Evolutionary conservation across 2,888 invertebrate species (phyloP).

Genomic region (Calameuta pallipes): DNA sequence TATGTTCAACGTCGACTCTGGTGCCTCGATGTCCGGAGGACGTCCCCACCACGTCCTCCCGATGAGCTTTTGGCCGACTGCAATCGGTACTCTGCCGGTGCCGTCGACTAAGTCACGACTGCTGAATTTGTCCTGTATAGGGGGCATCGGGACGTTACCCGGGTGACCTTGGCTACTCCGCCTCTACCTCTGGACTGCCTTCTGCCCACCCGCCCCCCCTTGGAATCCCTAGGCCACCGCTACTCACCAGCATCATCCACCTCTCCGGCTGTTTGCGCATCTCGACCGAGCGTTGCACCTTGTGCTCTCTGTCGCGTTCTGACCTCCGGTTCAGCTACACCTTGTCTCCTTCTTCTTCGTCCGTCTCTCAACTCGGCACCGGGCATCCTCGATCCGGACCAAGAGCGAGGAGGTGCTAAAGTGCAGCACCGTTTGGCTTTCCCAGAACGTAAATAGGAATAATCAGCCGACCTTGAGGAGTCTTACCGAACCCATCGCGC

Average conservation of each 20-base stretch:
- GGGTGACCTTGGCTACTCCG: slow-evolving; percentile 63
- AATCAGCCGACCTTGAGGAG: background rate
- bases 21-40: background rate
- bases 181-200: slow-evolving; percentile 19
- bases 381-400: slow-evolving; percentile 13
- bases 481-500: background rate
- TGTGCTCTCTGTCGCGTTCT: slow-evolving; percentile 52
- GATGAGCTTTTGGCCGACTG: slow-evolving; percentile 41
- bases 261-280: slow-evolving; percentile 59
- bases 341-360: slow-evolving; percentile 28
- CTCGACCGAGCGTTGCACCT: slow-evolving; percentile 59
- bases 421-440: background rate
- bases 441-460: background rate
- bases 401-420: background rate
- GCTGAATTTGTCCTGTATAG: slow-evolving; percentile 63
- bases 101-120: slow-evolving; percentile 27
- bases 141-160: slow-evolving; percentile 67
- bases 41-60: background rate
- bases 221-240: slow-evolving; percentile 31
- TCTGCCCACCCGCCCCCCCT: background rate
- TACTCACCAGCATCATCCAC: slow-evolving; percentile 35
- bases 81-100: slow-evolving; percentile 9
- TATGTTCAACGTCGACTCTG: background rate
- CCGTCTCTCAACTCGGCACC: slow-evolving; percentile 8
- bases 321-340: slow-evolving; percentile 27